Evolutionary conservation across 2,113 vertebrate genomes (phyloP).

Genomic region (Rattus norvegicus): GRCr8 NC_086029.1:72781001-72781500

Average conservation of each 20-base stretch:
- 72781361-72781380: slow-evolving; percentile 2
- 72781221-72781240: background rate
- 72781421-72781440: background rate
- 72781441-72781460: slow-evolving; percentile 1
- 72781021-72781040: background rate
- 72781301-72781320: background rate
- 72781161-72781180: background rate
- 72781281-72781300: background rate
- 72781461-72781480: background rate
- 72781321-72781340: background rate
- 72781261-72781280: background rate
- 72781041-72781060: background rate
- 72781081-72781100: slow-evolving; percentile 31
- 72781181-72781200: background rate
- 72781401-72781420: background rate
- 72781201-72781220: background rate
- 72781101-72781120: background rate
- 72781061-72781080: background rate
- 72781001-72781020: background rate
- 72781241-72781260: background rate
- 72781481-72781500: background rate
- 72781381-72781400: background rate
- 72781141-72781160: background rate
- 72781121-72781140: background rate
- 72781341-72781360: background rate